Evolutionary conservation across 2,888 invertebrate species (phyloP).

Genomic region (Drosophila rubida): DNA sequence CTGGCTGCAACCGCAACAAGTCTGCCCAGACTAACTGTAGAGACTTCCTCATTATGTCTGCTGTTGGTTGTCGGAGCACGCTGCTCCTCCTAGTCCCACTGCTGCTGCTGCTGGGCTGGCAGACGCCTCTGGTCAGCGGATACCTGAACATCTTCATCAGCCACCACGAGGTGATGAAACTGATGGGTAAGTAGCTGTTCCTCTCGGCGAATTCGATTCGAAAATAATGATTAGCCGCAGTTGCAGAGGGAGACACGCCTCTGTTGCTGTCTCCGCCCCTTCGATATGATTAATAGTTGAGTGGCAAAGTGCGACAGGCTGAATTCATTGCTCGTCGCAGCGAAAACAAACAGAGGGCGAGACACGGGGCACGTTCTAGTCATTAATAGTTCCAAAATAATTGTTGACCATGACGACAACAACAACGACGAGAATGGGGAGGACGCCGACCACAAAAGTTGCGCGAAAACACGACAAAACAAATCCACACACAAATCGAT

Average conservation of each 20-base stretch:
- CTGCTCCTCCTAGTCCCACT: conserved; percentile 68
- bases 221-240: conserved; percentile 35
- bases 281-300: conserved; percentile 71
- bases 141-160: conserved; percentile 93
- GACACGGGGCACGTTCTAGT: conserved; percentile 54
- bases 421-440: too few relatives aligned
- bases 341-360: conserved; percentile 63
- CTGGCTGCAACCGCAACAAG: conserved; percentile 24
- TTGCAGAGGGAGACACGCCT: conserved; percentile 29
- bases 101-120: conserved; percentile 77
- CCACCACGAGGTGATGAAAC: conserved; percentile 91
- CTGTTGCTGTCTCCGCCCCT: conserved; percentile 16
- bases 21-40: conserved; percentile 8
- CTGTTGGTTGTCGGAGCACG: conserved; percentile 28
- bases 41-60: conserved; percentile 29
- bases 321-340: conserved; percentile 70
- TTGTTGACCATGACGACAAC: conserved; percentile 71
- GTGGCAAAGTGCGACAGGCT: conserved; percentile 65
- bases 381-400: conserved; percentile 78
- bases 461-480: conserved; percentile 69
- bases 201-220: conserved; percentile 28
- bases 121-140: conserved; percentile 86
- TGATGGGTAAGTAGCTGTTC: conserved; percentile 88
- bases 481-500: conserved; percentile 78
- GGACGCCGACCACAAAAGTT: conserved; percentile 57